Conservation (phyloP, 2,113 vertebrate genomes). For the Paralichthys olivaceus region DNA sequence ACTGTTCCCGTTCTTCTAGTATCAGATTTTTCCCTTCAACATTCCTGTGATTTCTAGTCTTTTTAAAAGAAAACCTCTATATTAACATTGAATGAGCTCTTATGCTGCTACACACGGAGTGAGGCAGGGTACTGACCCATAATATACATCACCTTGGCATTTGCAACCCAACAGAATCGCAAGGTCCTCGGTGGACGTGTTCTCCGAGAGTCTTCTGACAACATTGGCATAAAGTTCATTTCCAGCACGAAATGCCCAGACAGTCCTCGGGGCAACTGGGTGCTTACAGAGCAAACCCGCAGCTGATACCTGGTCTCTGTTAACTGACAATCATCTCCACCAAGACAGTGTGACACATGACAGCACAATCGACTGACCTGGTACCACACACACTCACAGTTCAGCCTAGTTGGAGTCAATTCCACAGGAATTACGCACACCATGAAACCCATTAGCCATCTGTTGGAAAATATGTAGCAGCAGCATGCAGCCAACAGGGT, state of each 20-base stretch:
- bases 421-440: conserved; percentile 74
- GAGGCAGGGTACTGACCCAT: background rate
- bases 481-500: conserved; percentile 43
- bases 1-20: background rate
- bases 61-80: background rate
- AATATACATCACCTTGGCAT: conserved; percentile 44
- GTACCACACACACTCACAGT: background rate
- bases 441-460: conserved; percentile 71
- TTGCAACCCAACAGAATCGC: conserved; percentile 34
- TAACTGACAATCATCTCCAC: conserved; percentile 30
- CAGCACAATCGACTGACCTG: conserved; percentile 20
- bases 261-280: conserved; percentile 21
- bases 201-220: conserved; percentile 14
- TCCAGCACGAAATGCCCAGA: conserved; percentile 35
- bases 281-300: conserved; percentile 37
- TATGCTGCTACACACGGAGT: background rate
- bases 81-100: background rate
- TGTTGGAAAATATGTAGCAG: conserved; percentile 47
- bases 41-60: background rate
- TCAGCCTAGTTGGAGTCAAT: conserved; percentile 61
- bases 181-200: conserved; percentile 1
- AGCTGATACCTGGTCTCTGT: conserved; percentile 14
- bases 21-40: background rate
- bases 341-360: conserved; percentile 27
- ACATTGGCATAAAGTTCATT: conserved; percentile 15